Conservation (phyloP, 2,113 vertebrate species). For the Rhadina sibilatrix region DNA sequence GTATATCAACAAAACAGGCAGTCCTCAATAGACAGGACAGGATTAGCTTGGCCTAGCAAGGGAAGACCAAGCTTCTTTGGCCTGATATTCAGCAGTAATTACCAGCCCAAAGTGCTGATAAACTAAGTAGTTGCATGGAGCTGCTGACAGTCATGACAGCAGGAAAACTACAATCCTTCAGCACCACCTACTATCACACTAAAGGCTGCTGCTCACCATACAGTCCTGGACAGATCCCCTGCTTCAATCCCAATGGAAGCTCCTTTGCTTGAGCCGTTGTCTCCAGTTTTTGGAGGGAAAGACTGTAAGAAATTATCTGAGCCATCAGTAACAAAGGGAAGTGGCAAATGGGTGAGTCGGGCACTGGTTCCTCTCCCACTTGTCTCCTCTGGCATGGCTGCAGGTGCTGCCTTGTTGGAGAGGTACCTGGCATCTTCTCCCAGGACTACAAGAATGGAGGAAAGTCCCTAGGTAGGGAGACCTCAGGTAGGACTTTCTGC, state of each 20-base stretch:
- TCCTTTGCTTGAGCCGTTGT: neutral
- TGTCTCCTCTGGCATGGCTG: neutral
- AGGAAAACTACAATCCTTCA: neutral
- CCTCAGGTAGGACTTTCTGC: neutral
- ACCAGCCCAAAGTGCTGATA: neutral
- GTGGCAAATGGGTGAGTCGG: neutral
- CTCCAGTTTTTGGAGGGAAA: neutral
- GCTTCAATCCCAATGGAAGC: neutral
- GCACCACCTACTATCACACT: neutral
- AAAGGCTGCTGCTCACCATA: neutral
- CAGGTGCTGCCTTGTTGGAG: neutral
- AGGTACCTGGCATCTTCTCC: neutral
- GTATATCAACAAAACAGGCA: neutral
- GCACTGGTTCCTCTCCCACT: neutral
- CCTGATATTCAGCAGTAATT: neutral
- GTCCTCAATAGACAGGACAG: neutral
- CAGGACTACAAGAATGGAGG: neutral
- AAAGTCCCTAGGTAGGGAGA: neutral
- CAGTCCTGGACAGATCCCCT: neutral
- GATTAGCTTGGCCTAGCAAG: neutral
- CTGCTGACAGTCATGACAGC: neutral
- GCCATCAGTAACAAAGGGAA: neutral
- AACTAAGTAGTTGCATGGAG: neutral
- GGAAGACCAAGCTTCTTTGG: neutral
- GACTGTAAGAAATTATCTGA: neutral